These are phyloP conservation scores for Labroides dimidiatus DNA, from an alignment of 2,797 vertebrate genomes.

Conservation along the genomic window DNA sequence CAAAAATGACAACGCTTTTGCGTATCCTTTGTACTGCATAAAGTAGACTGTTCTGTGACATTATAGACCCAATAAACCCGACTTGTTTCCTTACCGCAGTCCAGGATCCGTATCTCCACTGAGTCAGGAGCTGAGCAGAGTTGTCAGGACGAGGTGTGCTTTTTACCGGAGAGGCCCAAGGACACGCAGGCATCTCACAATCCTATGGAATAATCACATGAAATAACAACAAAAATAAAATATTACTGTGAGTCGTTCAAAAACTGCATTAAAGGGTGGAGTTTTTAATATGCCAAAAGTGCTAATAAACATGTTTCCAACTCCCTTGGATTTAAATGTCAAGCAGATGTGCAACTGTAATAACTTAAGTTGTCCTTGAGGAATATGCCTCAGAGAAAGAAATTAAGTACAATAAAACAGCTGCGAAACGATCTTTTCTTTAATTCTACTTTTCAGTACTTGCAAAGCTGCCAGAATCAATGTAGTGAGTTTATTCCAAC, in stretches of 20 bases:
- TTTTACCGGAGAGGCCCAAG: constrained; percentile 73
- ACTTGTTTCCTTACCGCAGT: constrained; percentile 87
- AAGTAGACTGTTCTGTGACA: constrained; percentile 9
- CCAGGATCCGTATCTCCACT: constrained; percentile 98
- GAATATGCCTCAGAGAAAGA: not conserved
- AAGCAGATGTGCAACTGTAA: not conserved
- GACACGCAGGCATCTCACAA: constrained; percentile 88
- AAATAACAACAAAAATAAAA: constrained; percentile 2
- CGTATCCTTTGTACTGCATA: constrained; percentile 21
- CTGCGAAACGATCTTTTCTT: not conserved
- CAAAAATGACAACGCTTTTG: constrained; percentile 18
- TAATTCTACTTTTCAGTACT: not conserved
- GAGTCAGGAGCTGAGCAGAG: constrained; percentile 80
- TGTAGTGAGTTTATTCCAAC: constrained; percentile 1
- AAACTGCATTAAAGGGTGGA: not conserved
- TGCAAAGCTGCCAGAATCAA: not conserved
- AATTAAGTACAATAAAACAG: not conserved
- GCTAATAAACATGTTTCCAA: constrained; percentile 2
- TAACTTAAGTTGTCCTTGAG: not conserved
- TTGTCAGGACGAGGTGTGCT: constrained; percentile 84
- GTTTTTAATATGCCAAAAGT: constrained; percentile 10
- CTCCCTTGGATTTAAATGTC: not conserved
- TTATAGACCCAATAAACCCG: constrained; percentile 23
- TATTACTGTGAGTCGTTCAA: not conserved
- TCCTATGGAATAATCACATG: constrained; percentile 80